Conservation (phyloP, 2,113 vertebrate genomes). For the Suricata suricatta region DNA sequence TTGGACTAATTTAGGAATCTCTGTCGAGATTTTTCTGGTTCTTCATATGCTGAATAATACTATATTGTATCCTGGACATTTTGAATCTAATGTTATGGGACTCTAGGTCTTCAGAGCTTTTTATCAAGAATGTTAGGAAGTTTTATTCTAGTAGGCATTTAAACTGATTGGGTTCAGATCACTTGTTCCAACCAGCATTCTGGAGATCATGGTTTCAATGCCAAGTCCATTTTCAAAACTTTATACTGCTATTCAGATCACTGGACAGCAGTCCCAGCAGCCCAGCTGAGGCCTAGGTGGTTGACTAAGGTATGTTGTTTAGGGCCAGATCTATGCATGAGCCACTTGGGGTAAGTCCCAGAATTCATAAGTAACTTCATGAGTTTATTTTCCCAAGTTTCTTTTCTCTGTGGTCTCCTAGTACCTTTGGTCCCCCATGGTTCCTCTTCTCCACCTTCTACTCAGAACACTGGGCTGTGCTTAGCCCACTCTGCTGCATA, state of each 20-base stretch:
- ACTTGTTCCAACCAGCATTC: background rate
- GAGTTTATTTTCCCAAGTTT: background rate
- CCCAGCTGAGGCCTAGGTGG: background rate
- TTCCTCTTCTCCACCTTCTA: background rate
- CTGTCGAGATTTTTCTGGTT: constrained; percentile 1
- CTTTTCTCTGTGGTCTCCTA: background rate
- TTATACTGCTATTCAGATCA: background rate
- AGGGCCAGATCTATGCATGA: background rate
- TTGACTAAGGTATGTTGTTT: background rate
- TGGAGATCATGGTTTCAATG: background rate
- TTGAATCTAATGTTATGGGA: background rate
- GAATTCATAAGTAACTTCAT: background rate
- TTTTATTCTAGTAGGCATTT: background rate
- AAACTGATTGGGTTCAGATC: background rate
- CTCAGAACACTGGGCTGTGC: background rate
- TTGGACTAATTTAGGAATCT: background rate
- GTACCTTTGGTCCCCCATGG: background rate
- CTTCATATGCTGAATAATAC: background rate
- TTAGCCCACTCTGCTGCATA: background rate
- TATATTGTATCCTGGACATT: background rate
- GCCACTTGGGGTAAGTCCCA: background rate
- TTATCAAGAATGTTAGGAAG: background rate
- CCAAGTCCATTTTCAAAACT: background rate
- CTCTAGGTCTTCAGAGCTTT: background rate
- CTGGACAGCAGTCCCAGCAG: background rate